Base-by-base conservation (phyloP, 2,113 vertebrate genomes). In the Pelvicachromis taeniatus region DNA sequence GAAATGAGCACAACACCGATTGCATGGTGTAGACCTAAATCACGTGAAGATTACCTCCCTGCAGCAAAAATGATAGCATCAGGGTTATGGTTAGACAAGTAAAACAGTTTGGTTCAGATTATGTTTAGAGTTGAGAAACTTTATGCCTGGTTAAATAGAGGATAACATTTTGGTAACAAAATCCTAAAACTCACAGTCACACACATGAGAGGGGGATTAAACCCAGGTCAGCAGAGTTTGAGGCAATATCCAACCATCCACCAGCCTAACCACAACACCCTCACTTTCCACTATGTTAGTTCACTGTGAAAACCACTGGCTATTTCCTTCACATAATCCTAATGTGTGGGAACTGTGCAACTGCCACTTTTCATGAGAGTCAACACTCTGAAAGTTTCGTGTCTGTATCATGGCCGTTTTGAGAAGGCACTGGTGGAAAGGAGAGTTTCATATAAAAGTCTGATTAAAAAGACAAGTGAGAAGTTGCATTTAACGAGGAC, bases 191-290 rank as follows among this genome's bases (percentile, higher is more conserved):
- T 81, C 16, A 63, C 78, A 81, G 38, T 86, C 29, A 1, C 13
- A 65, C 55, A 16, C 52, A 77, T 80, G 84, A 87, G 73, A 29
- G 33, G 59, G 70, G 85, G 91, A 82, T 84, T 19, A 90, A 88
- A 84, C 77, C 17, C 12, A 65, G 90, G 90, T 93, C 92, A 92
- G 16, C 56, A 56, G 87, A 89, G 88, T 90, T 92, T 85, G 85
- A 87, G 89, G 82, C 53, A 85, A 53, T 13, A 80, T 80, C 73
- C 87, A 68, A 56, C 65, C 78, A 38, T 84, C 53, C 84, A 80
- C 86, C 53, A 54, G 50, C 50, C 77, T 7, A 38, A 93, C 88
- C 90, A 63, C 93, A 90, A 84, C 89, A 86, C 61, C 82, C 90
- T 88, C 75, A 33, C 87, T 91, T 91, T 93, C 86, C 87, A 85